Conservation (phyloP, 2,888 invertebrate species). For the Hylaea fasciaria region DNA sequence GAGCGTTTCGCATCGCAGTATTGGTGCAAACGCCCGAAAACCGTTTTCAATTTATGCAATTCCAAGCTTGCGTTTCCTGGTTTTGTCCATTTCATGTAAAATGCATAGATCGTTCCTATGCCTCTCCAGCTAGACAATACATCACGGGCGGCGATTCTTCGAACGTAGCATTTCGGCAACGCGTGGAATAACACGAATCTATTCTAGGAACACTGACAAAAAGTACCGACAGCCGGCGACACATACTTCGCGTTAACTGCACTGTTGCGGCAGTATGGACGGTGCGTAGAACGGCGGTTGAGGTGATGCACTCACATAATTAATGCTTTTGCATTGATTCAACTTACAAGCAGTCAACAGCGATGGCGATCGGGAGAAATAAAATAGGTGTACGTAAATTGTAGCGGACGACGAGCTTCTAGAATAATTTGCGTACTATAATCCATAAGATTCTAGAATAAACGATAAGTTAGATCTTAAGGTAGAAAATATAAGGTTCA, state of each 20-base stretch:
- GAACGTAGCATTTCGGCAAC: constrained; percentile 38
- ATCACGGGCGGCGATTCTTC: constrained; percentile 35
- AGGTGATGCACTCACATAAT: not conserved
- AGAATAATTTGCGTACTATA: too few species aligned
- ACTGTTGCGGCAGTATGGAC: constrained; percentile 7
- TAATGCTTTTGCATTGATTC: not conserved
- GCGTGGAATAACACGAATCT: constrained; percentile 39
- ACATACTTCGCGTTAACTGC: constrained; percentile 12
- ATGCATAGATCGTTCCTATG: constrained; percentile 22
- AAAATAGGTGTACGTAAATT: too few species aligned
- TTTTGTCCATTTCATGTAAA: constrained; percentile 26
- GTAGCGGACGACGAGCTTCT: too few species aligned
- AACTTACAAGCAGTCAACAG: too few species aligned
- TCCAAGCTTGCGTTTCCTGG: constrained; percentile 6
- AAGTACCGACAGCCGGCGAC: constrained; percentile 36
- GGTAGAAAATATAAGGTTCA: too few species aligned
- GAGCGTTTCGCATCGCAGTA: too few species aligned
- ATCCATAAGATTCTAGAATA: too few species aligned
- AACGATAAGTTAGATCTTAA: too few species aligned
- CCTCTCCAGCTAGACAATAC: constrained; percentile 25
- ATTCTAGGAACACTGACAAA: constrained; percentile 43
- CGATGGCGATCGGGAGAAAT: too few species aligned
- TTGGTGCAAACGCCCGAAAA: too few species aligned
- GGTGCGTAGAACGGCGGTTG: not conserved
- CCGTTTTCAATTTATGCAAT: constrained; percentile 1